Base-by-base conservation (phyloP, 2,888 invertebrate genomes). In the Andrena haemorrhoa region DNA sequence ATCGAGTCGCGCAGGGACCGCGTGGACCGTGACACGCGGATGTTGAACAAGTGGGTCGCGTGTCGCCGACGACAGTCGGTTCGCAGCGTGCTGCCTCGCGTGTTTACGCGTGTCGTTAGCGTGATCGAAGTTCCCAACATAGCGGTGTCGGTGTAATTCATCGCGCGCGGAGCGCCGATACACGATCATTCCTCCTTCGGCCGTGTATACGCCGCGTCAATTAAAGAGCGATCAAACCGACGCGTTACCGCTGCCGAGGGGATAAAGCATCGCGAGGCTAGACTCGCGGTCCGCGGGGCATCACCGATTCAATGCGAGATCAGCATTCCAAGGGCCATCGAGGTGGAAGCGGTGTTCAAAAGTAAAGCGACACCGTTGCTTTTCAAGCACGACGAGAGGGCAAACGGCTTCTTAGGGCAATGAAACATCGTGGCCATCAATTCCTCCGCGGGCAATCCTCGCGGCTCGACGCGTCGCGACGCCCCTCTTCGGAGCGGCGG, bases 71-170 rank as follows among this genome's bases (percentile, higher is more conserved):
- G 76, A 70, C 49, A 29, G 56, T 71, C 61, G 61, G 64, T 77
- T 76, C 61, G 58, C 69, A 33, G 29, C 35, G 64, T 65, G 33
- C 51, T 12, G 76, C 29, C 29, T 60, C 60, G 65, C 64, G 73
- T 47, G 73, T 79, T 81, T 69, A 79, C 79, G 79, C 80, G 79
- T 70, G 69, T 78, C 78, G 79, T 64, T 69, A 41, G 20, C 72
- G 63, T 58, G 35, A 69, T 73, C 79, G 73, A 47, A 66, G 41
- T 61, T 0, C 5, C 75, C 58, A 49, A 61, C 53, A 65, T 20
- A n/a, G 31, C 66, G 35, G 29, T 71, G 29, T 53, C 60, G 73
- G 41, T 47, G 63, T 65, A 69, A 69, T 64, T 68, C 68, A 49
- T 77, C 77, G 66, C 60, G 23, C 29, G 10, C 10, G 0, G 16